phyloP scores from a whole-genome alignment of 2,113 vertebrate genomes.

The Lathamus discolor region DNA sequence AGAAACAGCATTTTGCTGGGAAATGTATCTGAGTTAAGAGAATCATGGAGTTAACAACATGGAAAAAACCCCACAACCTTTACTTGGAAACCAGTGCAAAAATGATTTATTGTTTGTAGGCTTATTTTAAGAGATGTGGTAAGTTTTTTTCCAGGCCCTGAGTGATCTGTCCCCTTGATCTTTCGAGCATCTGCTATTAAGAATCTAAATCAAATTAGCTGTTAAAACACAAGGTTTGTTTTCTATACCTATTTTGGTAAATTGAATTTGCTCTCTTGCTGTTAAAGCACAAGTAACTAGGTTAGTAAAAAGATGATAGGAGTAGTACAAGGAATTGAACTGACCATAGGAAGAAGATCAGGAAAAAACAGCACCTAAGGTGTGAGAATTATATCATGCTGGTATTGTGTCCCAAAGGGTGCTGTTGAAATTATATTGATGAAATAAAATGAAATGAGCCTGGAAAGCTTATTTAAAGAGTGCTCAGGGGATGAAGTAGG shows the following conservation, averaged over 20 bases:
- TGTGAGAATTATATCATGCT: not conserved
- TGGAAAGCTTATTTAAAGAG: not conserved
- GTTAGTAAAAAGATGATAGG: not conserved
- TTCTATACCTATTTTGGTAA: not conserved
- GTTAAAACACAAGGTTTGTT: not conserved
- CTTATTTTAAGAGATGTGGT: not conserved
- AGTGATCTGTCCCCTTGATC: not conserved
- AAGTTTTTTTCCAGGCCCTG: not conserved
- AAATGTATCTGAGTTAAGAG: not conserved
- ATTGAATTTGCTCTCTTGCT: not conserved
- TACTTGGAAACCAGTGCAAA: not conserved
- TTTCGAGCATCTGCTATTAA: not conserved
- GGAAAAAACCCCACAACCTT: rapidly evolving
- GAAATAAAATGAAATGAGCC: not conserved
- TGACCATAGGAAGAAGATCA: not conserved
- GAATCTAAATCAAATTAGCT: not conserved
- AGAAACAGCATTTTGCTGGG: not conserved
- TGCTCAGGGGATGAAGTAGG: not conserved
- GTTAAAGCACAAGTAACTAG: not conserved
- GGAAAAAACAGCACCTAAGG: not conserved
- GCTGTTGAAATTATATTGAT: not conserved
- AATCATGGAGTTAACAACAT: not conserved
- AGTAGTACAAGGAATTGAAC: not conserved
- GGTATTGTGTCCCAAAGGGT: not conserved
- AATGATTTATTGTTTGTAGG: not conserved